These are phyloP conservation scores for Clunio marinus DNA, from an alignment of 2,888 invertebrate species.

Conservation along the genomic window DNA sequence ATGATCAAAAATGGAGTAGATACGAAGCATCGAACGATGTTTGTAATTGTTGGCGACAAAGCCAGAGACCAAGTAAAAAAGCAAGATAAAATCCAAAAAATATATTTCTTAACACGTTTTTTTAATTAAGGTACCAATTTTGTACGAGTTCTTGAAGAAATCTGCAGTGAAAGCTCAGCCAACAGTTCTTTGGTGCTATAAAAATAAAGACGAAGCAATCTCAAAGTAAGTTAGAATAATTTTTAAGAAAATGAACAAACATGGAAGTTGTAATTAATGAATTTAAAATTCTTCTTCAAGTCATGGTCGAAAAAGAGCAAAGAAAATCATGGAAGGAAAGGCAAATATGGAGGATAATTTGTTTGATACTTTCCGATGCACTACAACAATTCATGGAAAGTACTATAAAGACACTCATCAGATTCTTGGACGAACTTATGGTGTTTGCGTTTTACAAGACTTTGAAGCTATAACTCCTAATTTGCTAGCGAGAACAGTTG, in stretches of 20 bases:
- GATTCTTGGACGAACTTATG: slow-evolving; percentile 95
- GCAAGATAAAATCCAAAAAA: no score
- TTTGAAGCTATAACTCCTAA: slow-evolving; percentile 98
- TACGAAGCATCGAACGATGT: slow-evolving; percentile 85
- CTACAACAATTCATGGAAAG: slow-evolving; percentile 94
- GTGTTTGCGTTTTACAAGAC: slow-evolving; percentile 93
- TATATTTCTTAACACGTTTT: neutral
- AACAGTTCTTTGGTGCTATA: slow-evolving; percentile 97
- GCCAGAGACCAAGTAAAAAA: slow-evolving; percentile 81
- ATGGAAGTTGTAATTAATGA: neutral
- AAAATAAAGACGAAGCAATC: slow-evolving; percentile 84
- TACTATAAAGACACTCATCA: slow-evolving; percentile 98
- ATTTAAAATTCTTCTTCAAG: slow-evolving; percentile 50
- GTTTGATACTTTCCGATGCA: slow-evolving; percentile 92
- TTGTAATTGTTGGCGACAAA: slow-evolving; percentile 93
- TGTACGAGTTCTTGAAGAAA: slow-evolving; percentile 97
- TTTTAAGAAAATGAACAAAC: neutral
- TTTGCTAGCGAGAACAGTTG: slow-evolving; percentile 89
- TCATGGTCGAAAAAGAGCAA: slow-evolving; percentile 89
- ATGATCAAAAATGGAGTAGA: slow-evolving; percentile 97
- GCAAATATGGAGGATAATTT: slow-evolving; percentile 90
- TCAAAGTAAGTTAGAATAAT: slow-evolving; percentile 60
- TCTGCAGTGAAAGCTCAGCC: slow-evolving; percentile 89
- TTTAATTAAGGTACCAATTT: slow-evolving; percentile 73
- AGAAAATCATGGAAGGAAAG: slow-evolving; percentile 85